phyloP scores from a whole-genome alignment of 2,888 invertebrate genomes.

The Volucella inanis region DNA sequence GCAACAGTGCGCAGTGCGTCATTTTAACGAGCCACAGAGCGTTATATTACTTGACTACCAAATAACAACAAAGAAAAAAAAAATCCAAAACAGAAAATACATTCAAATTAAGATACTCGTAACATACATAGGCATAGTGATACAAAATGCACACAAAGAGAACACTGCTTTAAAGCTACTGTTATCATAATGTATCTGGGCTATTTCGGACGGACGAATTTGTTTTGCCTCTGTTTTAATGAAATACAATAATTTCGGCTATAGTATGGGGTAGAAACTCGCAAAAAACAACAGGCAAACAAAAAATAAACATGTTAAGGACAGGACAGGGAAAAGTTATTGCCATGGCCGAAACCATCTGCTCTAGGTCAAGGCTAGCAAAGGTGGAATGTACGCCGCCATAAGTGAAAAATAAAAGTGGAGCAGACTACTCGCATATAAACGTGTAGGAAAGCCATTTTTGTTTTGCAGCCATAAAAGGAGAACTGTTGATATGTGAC shows the following conservation, averaged over 20 bases:
- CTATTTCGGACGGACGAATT: background rate
- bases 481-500: slow-evolving; percentile 6
- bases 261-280: slow-evolving; percentile 15
- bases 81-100: slow-evolving; percentile 22
- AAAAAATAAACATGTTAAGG: slow-evolving; percentile 15
- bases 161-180: slow-evolving; percentile 15
- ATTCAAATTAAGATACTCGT: background rate
- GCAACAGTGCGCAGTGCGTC: slow-evolving; percentile 8
- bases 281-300: background rate
- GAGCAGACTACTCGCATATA: slow-evolving; percentile 5
- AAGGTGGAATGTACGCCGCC: slow-evolving; percentile 27
- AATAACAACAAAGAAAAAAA: slow-evolving; percentile 20
- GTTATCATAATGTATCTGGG: slow-evolving; percentile 35
- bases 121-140: slow-evolving; percentile 14
- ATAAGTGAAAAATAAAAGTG: slow-evolving; percentile 20
- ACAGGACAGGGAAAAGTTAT: slow-evolving; percentile 38
- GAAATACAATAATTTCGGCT: slow-evolving; percentile 17
- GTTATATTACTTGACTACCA: slow-evolving; percentile 23
- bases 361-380: slow-evolving; percentile 58
- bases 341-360: slow-evolving; percentile 45
- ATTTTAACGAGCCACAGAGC: slow-evolving; percentile 21
- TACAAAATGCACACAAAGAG: slow-evolving; percentile 25
- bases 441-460: too few relatives aligned
- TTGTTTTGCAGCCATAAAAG: background rate
- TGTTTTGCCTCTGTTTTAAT: slow-evolving; percentile 21